Percentiles rank a stretch among this genome's conserved stretches.
phyloP scores from a whole-genome alignment of 1,140 invertebrate species.

The Cardiocondyla obscurior region DNA sequence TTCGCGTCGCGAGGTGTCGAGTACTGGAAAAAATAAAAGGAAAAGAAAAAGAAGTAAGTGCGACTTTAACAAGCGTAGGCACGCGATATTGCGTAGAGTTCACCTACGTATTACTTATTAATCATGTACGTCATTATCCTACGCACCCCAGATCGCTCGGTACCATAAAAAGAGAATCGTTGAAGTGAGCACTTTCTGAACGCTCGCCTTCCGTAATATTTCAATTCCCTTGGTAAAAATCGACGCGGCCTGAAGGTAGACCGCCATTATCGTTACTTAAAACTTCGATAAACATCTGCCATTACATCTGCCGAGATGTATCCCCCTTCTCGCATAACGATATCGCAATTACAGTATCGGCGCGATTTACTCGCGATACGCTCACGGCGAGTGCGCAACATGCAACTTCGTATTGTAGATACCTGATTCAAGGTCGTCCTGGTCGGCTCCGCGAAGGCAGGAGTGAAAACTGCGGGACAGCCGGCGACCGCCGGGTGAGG shows the following conservation, averaged over 20 bases:
- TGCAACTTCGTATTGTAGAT: conserved; percentile 60
- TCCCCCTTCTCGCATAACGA: background rate
- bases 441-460: conserved; percentile 86
- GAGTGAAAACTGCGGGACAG: conserved; percentile 88
- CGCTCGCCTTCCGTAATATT: background rate
- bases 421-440: conserved; percentile 85
- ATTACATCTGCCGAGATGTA: background rate
- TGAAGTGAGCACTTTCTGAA: background rate
- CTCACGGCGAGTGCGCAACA: background rate
- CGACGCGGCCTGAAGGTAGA: background rate
- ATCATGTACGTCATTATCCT: conserved; percentile 59
- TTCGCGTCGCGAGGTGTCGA: background rate
- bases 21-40: conserved; percentile 55
- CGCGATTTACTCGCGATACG: conserved; percentile 14
- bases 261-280: background rate
- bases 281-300: background rate
- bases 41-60: no score
- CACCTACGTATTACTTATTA: conserved; percentile 57
- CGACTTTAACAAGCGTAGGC: conserved; percentile 66
- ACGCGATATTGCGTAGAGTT: conserved; percentile 52
- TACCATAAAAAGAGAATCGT: conserved; percentile 44
- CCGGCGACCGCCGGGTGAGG: conserved; percentile 86
- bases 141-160: conserved; percentile 49
- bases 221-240: background rate
- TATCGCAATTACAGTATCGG: background rate